Percentiles rank a stretch among this genome's conserved stretches.
Evolutionary conservation across 2,113 vertebrate genomes (phyloP).

Genomic region (Calonectris borealis): DNA sequence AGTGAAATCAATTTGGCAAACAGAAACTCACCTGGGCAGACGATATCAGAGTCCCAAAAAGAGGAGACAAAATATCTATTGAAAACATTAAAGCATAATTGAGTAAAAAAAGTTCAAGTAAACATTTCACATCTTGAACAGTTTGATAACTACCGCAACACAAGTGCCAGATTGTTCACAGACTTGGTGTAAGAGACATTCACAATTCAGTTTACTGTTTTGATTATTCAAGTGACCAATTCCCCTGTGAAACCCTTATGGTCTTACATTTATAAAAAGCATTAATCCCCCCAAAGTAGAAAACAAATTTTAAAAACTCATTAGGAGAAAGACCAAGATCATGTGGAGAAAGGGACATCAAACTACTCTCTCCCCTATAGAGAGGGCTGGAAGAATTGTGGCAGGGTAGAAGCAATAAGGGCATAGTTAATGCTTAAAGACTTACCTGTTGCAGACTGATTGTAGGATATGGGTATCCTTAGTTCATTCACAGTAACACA

Average conservation of each 20-base stretch:
- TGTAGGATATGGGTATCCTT: neutral
- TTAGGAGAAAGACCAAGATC: neutral
- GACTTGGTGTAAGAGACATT: neutral
- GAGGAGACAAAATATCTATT: slow-evolving; percentile 94
- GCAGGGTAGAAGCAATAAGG: neutral
- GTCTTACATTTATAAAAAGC: neutral
- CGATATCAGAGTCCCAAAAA: slow-evolving; percentile 92
- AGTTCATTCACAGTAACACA: neutral
- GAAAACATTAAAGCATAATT: slow-evolving; percentile 38
- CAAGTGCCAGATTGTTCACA: neutral
- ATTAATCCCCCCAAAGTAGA: neutral
- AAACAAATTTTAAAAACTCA: neutral
- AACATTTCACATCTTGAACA: neutral
- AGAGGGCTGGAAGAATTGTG: neutral
- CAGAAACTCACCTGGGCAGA: slow-evolving; percentile 88
- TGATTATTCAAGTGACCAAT: neutral
- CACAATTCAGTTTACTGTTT: neutral
- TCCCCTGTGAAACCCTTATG: neutral
- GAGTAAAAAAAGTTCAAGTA: neutral
- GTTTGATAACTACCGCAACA: neutral
- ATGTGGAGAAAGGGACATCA: neutral
- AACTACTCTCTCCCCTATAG: neutral
- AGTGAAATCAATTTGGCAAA: neutral
- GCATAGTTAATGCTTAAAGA: neutral
- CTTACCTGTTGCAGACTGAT: neutral